phyloP scores from a whole-genome alignment of 2,797 vertebrate species.

The Halcyon leucocephala region DNA sequence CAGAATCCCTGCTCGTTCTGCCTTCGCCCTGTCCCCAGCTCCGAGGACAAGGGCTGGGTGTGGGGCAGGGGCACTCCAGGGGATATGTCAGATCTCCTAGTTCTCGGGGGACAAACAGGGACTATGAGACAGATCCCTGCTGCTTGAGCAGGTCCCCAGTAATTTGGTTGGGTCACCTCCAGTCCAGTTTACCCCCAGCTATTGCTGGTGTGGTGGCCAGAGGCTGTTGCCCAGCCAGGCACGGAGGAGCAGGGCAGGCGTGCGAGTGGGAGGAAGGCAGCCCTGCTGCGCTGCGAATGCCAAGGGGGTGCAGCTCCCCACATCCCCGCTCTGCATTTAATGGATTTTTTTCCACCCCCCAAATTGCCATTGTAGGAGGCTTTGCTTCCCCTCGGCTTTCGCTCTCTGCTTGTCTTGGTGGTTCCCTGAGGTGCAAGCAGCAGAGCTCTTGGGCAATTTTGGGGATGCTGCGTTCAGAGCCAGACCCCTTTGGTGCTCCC shows the following conservation, averaged over 20 bases:
- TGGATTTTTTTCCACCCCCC: not conserved
- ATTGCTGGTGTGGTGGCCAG: not conserved
- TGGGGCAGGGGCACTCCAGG: not conserved
- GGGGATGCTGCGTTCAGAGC: not conserved
- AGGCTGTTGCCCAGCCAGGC: rapidly evolving
- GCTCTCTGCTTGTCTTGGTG: rapidly evolving
- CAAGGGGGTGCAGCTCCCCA: rapidly evolving
- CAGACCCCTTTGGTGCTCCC: not conserved
- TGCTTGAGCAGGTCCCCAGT: not conserved
- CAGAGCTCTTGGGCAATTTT: not conserved
- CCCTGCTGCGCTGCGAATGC: rapidly evolving
- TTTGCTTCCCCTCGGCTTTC: not conserved
- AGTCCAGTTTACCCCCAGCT: rapidly evolving
- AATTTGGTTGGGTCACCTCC: rapidly evolving
- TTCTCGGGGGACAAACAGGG: not conserved
- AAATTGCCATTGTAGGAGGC: rapidly evolving
- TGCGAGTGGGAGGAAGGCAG: not conserved
- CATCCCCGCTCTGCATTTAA: not conserved
- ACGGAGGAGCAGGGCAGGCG: not conserved
- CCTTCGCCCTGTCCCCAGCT: not conserved
- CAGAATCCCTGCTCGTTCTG: rapidly evolving
- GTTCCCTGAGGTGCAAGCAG: rapidly evolving
- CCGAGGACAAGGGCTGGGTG: rapidly evolving
- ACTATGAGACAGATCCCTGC: not conserved
- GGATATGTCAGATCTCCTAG: not conserved